Percentiles rank a stretch among this genome's conserved stretches.
Evolutionary conservation across 64 coral and sea anemone species (phyloP).

Genomic region (Orbicella faveolata): DNA sequence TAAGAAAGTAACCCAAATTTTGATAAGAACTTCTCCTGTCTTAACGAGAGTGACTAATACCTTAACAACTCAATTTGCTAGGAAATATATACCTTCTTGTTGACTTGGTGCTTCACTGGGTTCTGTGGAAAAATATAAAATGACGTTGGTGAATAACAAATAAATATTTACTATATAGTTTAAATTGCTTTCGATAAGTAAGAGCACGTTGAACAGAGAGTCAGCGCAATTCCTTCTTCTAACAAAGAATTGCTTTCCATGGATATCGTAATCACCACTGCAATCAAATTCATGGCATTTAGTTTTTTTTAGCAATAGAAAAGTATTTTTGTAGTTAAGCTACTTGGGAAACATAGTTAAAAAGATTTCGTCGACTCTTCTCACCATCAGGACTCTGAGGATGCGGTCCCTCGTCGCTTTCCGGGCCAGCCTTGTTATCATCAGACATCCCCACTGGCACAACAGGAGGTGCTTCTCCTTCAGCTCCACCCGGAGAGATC

Average conservation of each 20-base stretch:
- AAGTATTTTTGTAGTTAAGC: not conserved
- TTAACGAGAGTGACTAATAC: not conserved
- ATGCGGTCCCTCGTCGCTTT: not conserved
- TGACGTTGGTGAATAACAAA: no score
- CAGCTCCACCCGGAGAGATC: conserved; percentile 23
- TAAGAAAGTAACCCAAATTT: not conserved
- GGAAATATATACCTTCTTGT: not conserved
- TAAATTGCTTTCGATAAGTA: no score
- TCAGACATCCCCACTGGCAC: conserved; percentile 51
- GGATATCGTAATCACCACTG: no score
- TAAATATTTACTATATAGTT: no score
- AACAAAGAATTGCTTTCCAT: no score
- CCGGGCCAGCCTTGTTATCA: not conserved
- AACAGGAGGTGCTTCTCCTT: conserved; percentile 27
- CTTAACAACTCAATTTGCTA: not conserved
- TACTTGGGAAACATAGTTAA: not conserved
- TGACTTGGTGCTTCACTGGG: conserved; percentile 25
- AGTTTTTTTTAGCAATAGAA: not conserved
- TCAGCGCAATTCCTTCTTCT: no score
- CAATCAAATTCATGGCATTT: no score
- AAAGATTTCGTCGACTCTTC: not conserved
- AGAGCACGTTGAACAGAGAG: no score
- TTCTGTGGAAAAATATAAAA: not conserved
- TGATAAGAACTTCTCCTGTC: not conserved
- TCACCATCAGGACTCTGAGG: conserved; percentile 14